These are phyloP conservation scores for Troides oblongomaculatus DNA, from an alignment of 2,888 invertebrate species.

Conservation along the genomic window DNA sequence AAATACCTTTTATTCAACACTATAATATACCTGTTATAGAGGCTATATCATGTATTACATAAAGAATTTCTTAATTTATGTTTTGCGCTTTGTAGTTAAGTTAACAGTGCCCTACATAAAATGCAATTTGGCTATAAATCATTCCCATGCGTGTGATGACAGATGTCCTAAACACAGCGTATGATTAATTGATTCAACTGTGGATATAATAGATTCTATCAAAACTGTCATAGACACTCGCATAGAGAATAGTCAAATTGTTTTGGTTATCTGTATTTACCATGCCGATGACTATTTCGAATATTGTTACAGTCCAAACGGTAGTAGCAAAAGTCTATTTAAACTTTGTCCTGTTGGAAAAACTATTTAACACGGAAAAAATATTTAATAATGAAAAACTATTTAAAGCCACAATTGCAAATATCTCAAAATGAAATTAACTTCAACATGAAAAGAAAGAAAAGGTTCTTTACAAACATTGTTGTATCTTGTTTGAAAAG, in stretches of 20 bases:
- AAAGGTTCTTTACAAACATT: no score
- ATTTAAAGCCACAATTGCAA: not conserved
- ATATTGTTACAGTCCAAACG: not conserved
- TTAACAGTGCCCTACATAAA: not conserved
- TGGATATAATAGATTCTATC: slow-evolving; percentile 19
- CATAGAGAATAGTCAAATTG: slow-evolving; percentile 7
- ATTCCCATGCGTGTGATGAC: slow-evolving; percentile 4
- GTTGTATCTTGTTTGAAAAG: no score
- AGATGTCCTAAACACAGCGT: slow-evolving; percentile 4
- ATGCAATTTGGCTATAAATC: not conserved
- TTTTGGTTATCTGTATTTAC: slow-evolving; percentile 3
- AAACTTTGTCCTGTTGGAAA: not conserved
- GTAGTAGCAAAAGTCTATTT: not conserved
- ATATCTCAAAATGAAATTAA: no score
- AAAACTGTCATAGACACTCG: slow-evolving; percentile 20
- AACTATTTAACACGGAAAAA: not conserved
- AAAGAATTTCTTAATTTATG: not conserved
- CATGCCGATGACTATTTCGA: not conserved
- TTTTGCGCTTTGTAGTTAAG: not conserved
- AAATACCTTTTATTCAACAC: no score
- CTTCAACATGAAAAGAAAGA: not conserved
- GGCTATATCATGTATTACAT: not conserved
- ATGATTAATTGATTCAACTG: slow-evolving; percentile 21
- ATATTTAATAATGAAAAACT: not conserved
- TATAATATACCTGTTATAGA: no score